These are phyloP conservation scores for Mylabris phalerata DNA, from an alignment of 1,140 invertebrate genomes.

Conservation along the genomic window DNA sequence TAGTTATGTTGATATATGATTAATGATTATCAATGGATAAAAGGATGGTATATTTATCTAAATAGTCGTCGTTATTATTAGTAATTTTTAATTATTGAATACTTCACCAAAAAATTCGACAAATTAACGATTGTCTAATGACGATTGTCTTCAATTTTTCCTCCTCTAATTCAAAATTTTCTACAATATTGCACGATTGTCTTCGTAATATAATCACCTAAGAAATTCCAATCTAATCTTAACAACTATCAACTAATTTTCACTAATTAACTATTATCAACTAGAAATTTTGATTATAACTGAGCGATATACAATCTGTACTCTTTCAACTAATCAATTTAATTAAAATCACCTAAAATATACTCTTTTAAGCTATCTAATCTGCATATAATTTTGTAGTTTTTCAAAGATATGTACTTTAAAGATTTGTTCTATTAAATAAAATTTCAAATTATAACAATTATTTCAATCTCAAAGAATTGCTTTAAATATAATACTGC, in stretches of 20 bases:
- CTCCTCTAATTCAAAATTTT: neutral
- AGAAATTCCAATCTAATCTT: neutral
- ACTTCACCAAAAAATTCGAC: no score
- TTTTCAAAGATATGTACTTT: slow-evolving; percentile 25
- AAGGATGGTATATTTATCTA: no score
- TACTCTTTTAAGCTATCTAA: slow-evolving; percentile 18
- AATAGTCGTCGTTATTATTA: no score
- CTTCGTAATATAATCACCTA: slow-evolving; percentile 12
- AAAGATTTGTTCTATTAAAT: slow-evolving; percentile 13
- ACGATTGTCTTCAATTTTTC: neutral
- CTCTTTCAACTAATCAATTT: slow-evolving; percentile 19
- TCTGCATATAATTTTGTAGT: neutral
- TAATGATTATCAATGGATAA: no score
- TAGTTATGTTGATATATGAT: no score
- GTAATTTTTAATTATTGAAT: no score
- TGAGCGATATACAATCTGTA: slow-evolving; percentile 26
- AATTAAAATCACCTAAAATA: slow-evolving; percentile 23
- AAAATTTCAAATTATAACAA: neutral
- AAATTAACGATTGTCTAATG: slow-evolving; percentile 20
- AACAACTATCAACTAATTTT: slow-evolving; percentile 6
- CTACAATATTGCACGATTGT: slow-evolving; percentile 37
- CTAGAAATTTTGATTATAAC: slow-evolving; percentile 23
- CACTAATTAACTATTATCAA: slow-evolving; percentile 5
- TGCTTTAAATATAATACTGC: neutral
- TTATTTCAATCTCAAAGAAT: neutral